Conservation (phyloP, 2,888 invertebrate species). For the Drosophila longiperda region DNA sequence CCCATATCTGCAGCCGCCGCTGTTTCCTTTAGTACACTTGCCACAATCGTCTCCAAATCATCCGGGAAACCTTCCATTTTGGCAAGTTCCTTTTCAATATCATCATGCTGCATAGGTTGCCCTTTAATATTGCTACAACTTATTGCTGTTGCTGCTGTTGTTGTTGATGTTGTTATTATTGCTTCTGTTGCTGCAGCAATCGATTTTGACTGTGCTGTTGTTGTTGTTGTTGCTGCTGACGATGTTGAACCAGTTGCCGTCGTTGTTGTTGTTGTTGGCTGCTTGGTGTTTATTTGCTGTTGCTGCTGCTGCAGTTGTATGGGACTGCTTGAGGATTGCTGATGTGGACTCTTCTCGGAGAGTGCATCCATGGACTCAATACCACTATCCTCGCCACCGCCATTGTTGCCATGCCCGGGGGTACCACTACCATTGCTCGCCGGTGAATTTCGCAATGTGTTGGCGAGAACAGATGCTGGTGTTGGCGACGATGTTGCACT, state of each 20-base stretch:
- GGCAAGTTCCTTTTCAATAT: conserved; percentile 89
- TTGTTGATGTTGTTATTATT: conserved; percentile 10
- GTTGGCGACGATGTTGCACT: conserved; percentile 46
- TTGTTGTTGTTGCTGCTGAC: conserved; percentile 22
- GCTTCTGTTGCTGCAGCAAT: conserved; percentile 2
- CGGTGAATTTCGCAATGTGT: conserved; percentile 83
- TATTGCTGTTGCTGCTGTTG: conserved; percentile 28
- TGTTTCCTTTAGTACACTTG: conserved; percentile 54
- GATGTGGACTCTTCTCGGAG: conserved; percentile 96
- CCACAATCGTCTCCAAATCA: conserved; percentile 69
- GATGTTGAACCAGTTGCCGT: conserved; percentile 4
- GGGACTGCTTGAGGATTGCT: conserved; percentile 89
- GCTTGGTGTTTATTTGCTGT: conserved; percentile 33
- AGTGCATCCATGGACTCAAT: conserved; percentile 97
- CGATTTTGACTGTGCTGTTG: conserved; percentile 28
- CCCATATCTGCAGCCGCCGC: conserved; percentile 27
- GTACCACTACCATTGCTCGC: conserved; percentile 86
- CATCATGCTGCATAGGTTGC: conserved; percentile 61
- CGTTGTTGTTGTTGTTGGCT: conserved; percentile 12
- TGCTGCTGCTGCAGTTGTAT: conserved; percentile 53
- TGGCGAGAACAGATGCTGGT: conserved; percentile 57
- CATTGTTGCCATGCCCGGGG: conserved; percentile 79
- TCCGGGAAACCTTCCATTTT: conserved; percentile 87
- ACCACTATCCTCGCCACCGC: conserved; percentile 93
- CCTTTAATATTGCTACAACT: conserved; percentile 29